Conservation (phyloP, 2,888 invertebrate species). For the Agelastica alni region DNA sequence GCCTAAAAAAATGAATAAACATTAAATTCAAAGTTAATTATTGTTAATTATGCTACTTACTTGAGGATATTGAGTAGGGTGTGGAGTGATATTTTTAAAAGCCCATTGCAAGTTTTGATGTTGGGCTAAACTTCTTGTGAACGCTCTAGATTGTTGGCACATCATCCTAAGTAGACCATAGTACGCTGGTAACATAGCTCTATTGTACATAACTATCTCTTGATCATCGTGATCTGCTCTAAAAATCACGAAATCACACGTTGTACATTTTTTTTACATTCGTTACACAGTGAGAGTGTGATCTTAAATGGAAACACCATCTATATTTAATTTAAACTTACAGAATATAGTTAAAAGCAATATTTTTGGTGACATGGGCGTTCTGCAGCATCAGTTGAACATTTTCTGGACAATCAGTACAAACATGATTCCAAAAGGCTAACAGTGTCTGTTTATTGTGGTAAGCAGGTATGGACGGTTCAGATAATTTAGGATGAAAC, state of each 20-base stretch:
- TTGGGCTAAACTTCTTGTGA: conserved; percentile 83
- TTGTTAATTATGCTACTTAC: conserved; percentile 50
- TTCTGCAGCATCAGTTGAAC: conserved; percentile 86
- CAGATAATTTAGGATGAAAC: conserved; percentile 92
- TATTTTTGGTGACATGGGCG: conserved; percentile 87
- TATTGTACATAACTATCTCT: conserved; percentile 91
- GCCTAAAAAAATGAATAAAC: conserved; percentile 60
- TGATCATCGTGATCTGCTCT: conserved; percentile 97
- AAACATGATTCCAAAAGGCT: conserved; percentile 92
- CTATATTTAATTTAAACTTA: no score
- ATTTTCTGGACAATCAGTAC: conserved; percentile 91
- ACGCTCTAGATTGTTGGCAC: conserved; percentile 84
- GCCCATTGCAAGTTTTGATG: conserved; percentile 98
- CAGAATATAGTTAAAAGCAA: conserved; percentile 96
- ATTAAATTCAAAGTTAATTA: background rate
- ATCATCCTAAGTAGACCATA: conserved; percentile 88
- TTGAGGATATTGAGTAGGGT: conserved; percentile 88
- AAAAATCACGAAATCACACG: conserved; percentile 34
- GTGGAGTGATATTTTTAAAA: conserved; percentile 95
- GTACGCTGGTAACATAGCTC: conserved; percentile 91
- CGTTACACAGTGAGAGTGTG: no score
- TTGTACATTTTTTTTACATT: background rate
- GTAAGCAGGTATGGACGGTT: conserved; percentile 92
- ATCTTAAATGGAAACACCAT: no score
- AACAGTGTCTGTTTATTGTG: conserved; percentile 93